phyloP scores from a whole-genome alignment of 2,797 vertebrate species.

The Sebastes kiyomatsui region DNA sequence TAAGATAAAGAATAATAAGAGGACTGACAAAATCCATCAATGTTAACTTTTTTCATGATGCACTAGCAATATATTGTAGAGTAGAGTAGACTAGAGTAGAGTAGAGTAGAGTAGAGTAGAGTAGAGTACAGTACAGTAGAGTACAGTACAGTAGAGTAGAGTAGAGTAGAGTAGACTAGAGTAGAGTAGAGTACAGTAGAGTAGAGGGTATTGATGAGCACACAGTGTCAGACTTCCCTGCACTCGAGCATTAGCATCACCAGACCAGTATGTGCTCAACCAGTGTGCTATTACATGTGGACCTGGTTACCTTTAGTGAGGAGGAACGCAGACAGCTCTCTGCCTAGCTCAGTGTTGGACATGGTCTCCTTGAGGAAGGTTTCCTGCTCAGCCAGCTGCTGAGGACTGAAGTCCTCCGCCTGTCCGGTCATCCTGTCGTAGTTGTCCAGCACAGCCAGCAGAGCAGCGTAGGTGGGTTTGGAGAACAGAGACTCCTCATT shows the following conservation, averaged over 20 bases:
- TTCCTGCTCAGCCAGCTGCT: conserved; percentile 82
- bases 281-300: not conserved
- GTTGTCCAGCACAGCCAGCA: conserved; percentile 83
- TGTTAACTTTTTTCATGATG: not conserved
- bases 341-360: conserved; percentile 79
- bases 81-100: no score
- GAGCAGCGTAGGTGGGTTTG: conserved; percentile 80
- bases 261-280: not conserved
- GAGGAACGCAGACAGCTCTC: conserved; percentile 82
- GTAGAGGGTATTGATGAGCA: not conserved
- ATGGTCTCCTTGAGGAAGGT: conserved; percentile 80
- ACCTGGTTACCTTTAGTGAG: conserved; percentile 75
- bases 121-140: no score
- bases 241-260: not conserved
- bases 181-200: no score
- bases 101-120: no score
- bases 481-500: conserved; percentile 81
- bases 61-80: not conserved
- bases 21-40: not conserved
- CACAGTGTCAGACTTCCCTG: not conserved
- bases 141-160: no score
- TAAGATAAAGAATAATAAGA: not conserved
- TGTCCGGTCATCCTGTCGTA: conserved; percentile 81
- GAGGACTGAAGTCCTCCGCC: conserved; percentile 65
- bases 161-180: not conserved